phyloP scores from a whole-genome alignment of 2,113 vertebrate species.

The Paradisaea rubra region DNA sequence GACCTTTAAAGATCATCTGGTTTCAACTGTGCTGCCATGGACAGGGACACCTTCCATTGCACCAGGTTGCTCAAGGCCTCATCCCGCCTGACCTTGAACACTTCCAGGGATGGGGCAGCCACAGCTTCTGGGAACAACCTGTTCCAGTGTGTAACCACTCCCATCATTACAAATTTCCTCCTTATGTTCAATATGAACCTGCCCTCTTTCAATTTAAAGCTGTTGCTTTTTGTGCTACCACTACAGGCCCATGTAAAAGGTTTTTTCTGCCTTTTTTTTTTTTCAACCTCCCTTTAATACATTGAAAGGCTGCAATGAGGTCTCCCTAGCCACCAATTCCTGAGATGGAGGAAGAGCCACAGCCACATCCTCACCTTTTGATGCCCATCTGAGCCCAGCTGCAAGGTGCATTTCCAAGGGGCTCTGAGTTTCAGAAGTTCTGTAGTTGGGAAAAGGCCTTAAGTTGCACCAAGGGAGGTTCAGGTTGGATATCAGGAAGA shows the following conservation, averaged over 20 bases:
- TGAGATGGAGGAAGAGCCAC: background rate
- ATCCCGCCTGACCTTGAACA: background rate
- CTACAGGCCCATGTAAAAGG: background rate
- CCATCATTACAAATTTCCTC: background rate
- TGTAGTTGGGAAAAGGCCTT: background rate
- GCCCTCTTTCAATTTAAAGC: background rate
- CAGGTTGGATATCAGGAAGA: background rate
- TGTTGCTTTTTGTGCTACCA: background rate
- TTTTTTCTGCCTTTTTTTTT: background rate
- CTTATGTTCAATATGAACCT: background rate
- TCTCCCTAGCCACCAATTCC: background rate
- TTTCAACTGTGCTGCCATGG: background rate
- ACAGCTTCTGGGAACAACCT: background rate
- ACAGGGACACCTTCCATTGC: background rate
- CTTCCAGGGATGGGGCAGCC: background rate
- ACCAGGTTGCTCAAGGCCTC: background rate
- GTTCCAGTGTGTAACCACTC: background rate
- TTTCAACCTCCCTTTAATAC: background rate
- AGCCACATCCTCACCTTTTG: background rate
- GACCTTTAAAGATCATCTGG: background rate
- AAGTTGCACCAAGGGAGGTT: background rate
- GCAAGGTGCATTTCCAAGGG: background rate
- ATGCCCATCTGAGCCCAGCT: background rate
- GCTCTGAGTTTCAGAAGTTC: background rate
- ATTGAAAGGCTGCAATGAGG: background rate